Evolutionary conservation across 2,797 vertebrate species (phyloP), one percentile per base, ranked within the genome.

Genomic region (Hippoglossus hippoglossus): DNA sequence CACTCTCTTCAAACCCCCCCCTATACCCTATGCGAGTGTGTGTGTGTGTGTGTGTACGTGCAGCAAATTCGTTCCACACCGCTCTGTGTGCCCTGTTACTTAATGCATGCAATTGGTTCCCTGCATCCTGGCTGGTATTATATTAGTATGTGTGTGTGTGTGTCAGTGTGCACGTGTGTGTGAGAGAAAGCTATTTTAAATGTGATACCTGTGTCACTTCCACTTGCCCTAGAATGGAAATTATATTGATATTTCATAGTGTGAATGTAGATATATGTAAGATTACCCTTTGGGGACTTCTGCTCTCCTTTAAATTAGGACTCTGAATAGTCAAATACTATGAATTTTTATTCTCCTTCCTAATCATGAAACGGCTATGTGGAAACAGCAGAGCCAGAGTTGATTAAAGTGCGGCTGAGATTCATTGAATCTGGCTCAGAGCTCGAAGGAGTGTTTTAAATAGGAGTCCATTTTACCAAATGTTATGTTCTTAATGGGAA

Each of bases 401-500:
- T 93, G 93, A 94, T 94, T 94, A 93, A 93, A 91, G 85, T 84
- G 84, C 79, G 70, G 80, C 73, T 19, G 82, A 93, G 89, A 94
- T 92, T 94, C 92, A 94, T 92, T 87, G 87, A 88, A 88, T 91
- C 85, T 92, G 86, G 88, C 88, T 90, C 87, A 74, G 76, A 86
- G 90, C 89, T 92, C 54, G 54, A 77, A 92, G 91, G 90, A 91
- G 87, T 90, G 87, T 92, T 93, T 93, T 94, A 94, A 94, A 94
- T 92, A 93, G 93, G 78, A 92, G 89, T 93, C 92, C 90, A 94
- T 94, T 93, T 94, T 92, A 88, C 90, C 93, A 91, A 94, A 92
- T 90, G 91, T 90, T 91, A 93, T 89, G 90, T 92, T 84, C 90
- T 90, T 94, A 94, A 94, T 94, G 90, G 91, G 86, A 86, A 93